Conservation (phyloP, 2,113 vertebrate genomes). For the Columba livia region DNA sequence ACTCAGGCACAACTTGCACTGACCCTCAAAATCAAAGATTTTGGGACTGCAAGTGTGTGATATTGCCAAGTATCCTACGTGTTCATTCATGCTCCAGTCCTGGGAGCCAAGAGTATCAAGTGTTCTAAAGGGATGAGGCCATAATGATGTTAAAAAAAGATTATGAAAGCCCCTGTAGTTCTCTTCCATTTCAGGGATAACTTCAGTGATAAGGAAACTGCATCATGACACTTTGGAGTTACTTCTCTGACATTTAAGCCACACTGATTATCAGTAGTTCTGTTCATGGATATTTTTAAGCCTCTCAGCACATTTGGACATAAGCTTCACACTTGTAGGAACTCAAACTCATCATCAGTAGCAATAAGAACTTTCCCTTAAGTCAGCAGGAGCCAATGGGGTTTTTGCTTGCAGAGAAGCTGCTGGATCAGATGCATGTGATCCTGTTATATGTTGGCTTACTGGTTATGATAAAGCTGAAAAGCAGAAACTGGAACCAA, state of each 20-base stretch:
- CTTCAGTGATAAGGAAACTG: constrained; percentile 38
- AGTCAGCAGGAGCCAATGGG: background rate
- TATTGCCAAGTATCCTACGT: background rate
- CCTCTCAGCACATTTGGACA: constrained; percentile 16
- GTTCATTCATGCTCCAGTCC: background rate
- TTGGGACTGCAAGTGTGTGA: background rate
- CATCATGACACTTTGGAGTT: constrained; percentile 22
- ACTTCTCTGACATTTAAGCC: constrained; percentile 54
- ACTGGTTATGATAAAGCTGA: background rate
- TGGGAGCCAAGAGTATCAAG: constrained; percentile 7
- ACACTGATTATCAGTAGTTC: constrained; percentile 33
- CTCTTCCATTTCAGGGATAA: constrained; percentile 12
- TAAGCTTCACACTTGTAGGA: background rate
- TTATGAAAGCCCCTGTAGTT: constrained; percentile 7
- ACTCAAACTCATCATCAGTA: background rate
- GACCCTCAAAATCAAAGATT: constrained; percentile 23
- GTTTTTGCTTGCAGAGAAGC: background rate
- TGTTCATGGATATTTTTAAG: constrained; percentile 56
- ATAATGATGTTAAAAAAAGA: constrained; percentile 50
- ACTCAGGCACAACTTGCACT: background rate
- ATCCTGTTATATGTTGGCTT: background rate
- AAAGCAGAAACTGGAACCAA: background rate
- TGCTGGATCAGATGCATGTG: background rate
- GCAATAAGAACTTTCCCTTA: constrained; percentile 2
- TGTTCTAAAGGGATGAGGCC: constrained; percentile 22